A percentile compares a stretch with the other conserved stretches of the same genome.
Conservation (phyloP, 2,113 vertebrate genomes). For the Tragelaphus buxtoni region DNA sequence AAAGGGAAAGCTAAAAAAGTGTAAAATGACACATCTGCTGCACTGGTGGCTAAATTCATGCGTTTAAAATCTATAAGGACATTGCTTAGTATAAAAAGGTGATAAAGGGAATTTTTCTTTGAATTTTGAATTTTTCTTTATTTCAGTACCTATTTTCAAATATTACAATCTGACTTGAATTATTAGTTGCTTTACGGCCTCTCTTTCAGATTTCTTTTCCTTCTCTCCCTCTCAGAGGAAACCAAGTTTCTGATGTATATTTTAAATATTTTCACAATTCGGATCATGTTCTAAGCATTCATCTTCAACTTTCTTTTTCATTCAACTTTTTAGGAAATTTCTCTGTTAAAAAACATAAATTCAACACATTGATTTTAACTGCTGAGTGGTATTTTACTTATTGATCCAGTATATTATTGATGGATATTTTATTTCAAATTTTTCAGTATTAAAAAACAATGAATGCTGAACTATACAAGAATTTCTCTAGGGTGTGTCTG, state of each 20-base stretch:
- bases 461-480: background rate
- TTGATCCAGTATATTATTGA: background rate
- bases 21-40: background rate
- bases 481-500: background rate
- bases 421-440: background rate
- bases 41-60: background rate
- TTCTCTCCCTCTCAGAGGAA: background rate
- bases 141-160: slow-evolving; percentile 2
- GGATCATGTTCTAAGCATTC: background rate
- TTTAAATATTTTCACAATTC: slow-evolving; percentile 30
- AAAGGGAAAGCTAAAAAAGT: background rate
- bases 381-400: background rate
- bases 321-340: background rate
- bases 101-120: background rate
- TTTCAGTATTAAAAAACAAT: background rate
- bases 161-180: background rate
- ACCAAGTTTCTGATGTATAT: background rate
- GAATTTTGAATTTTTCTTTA: background rate
- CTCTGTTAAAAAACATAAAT: background rate
- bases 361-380: background rate
- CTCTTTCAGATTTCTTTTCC: background rate
- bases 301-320: background rate
- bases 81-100: background rate
- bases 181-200: background rate
- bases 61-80: background rate